Evolutionary conservation across 2,113 vertebrate species (phyloP), one percentile per base, ranked within the genome.

Genomic region (Myotis yumanensis): DNA sequence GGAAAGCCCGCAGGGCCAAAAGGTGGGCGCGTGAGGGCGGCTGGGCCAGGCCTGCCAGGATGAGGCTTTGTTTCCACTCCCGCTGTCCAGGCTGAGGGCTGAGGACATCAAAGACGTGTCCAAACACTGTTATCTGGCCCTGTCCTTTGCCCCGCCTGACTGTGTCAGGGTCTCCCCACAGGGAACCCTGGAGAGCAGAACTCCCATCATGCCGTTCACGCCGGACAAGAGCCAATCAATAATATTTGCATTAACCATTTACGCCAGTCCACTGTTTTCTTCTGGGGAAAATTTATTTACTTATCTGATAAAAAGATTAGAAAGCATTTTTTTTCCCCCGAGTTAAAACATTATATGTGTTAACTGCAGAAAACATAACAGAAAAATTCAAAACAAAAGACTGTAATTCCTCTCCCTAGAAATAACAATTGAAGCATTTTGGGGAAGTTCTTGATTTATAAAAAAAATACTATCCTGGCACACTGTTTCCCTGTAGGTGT

Each of bases 91-190:
- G 98, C 96, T 97, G 98, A 96, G 95, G 97, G 97, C 98, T 96
- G 92, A 97, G 96, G 97, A 98, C 99, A 98, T 99, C 99, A 99
- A 99, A 99, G 99, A 97, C 97, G 93, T 92, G 97, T 98, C 98
- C 98, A 97, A 98, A 98, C 96, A 97, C 98, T 98, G 98, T 98
- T 98, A 98, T 99, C 98, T 98, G 94, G 96, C 97, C 87, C 97
- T 96, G 97, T 98, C 97, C 98, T 98, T 98, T 98, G 98, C 98
- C 98, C 97, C 87, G 96, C 98, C 97, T 86, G 96, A 77, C 97
- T 96, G 97, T 96, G 97, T 95, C 97, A 97, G 96, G 97, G 96
- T 96, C 94, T 97, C 96, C 96, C 97, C 96, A 85, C 88, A 87
- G 94, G 97, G 95, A 97, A 93, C 86, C 96, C 97, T 95, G 95